Base-by-base conservation (phyloP, 1,140 invertebrate genomes). In the Caenorhabditis elegans region DNA sequence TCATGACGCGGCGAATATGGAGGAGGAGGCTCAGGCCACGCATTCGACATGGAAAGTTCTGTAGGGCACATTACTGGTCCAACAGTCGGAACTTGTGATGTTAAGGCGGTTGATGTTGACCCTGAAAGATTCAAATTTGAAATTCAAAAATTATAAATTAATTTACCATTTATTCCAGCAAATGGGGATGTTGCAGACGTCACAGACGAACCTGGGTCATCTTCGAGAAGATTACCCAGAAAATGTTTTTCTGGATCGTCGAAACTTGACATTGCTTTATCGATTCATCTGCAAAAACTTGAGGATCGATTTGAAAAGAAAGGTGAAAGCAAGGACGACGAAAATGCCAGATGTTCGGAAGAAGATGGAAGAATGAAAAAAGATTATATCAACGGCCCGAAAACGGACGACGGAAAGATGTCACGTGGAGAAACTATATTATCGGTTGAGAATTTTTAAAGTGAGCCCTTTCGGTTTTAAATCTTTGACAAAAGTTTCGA, bases 171-270 rank as follows among this genome's bases (percentile, higher is more conserved):
- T 55, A 53, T 46, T 24, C 22, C 19, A 2, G 31, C 3, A n/a
- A 51, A 36, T 11, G 4, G 17, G 10, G 19, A 13, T 34, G 8
- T 22, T 19, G 26, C 19, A 0, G 53, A 3, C 8, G 31, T 17
- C 5, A 53, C 24, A 8, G 78, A 36, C 19, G 78, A 47, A 17
- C 51, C 55, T 22, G 78, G 51, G 19, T 79, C 78, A 70, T 79
- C 78, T 39, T 79, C 78, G 22, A 79, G 53, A 49, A 79, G 48
- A 79, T 79, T 79, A 13, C 78, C 78, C 34, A 79, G 26, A 55
- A 79, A 79, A 15, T 79, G 78, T 34, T 79, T 79, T 48, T 79
- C 78, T 28, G 78, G 78, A 79, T 79, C 78, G 34, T 79, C 78
- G 22, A 79, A 53, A 65, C 60, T 70, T 70, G 60, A 43, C 60